Percentiles rank a stretch among this genome's conserved stretches.
Conservation (phyloP, 2,888 invertebrate genomes). For the Saturnia japonica region DNA sequence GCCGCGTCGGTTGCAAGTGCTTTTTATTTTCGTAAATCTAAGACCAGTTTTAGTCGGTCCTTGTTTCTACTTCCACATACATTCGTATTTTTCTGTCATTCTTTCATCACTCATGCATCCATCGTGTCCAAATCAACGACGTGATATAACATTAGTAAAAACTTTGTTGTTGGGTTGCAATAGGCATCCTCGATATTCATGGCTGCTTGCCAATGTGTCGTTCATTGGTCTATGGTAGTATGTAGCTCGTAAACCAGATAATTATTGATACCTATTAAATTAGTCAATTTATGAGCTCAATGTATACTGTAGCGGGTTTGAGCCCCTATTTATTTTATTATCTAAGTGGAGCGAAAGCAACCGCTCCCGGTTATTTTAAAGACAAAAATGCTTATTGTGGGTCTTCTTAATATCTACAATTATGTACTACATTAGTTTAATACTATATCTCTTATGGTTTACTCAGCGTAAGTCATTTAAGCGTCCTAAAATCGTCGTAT, state of each 20-base stretch:
- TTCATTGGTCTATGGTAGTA: slow-evolving; percentile 75
- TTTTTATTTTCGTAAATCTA: background rate
- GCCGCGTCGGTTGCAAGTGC: background rate
- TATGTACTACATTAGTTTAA: no score
- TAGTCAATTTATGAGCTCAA: slow-evolving; percentile 65
- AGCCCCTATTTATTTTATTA: background rate
- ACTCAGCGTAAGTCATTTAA: no score
- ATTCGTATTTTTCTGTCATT: background rate
- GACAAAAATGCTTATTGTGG: no score
- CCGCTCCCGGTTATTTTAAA: no score
- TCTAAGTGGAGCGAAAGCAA: background rate
- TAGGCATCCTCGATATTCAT: slow-evolving; percentile 49
- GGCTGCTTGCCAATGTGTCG: slow-evolving; percentile 73
- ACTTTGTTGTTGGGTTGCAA: slow-evolving; percentile 39
- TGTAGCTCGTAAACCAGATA: slow-evolving; percentile 71
- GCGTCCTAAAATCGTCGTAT: no score
- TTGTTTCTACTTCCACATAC: background rate
- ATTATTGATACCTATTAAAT: slow-evolving; percentile 75
- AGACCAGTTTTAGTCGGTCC: background rate
- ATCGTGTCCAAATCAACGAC: background rate
- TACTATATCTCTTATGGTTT: no score
- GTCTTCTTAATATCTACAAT: no score
- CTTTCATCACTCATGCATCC: background rate
- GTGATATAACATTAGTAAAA: background rate
- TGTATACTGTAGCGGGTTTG: slow-evolving; percentile 22